Evolutionary conservation across 2,888 invertebrate genomes (phyloP).

Genomic region (Leucania comma): DNA sequence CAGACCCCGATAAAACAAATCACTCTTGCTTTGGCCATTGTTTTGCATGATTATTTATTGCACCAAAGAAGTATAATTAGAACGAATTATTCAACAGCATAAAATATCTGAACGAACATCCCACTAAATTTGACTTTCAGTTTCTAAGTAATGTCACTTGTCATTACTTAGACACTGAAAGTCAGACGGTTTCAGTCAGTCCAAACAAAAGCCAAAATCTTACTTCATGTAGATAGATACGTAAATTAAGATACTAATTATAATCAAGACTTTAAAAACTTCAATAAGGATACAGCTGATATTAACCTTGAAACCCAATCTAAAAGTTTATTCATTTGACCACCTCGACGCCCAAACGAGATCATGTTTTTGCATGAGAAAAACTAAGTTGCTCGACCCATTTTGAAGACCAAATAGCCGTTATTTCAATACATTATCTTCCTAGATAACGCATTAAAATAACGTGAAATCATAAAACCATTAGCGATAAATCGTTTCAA

Average conservation of each 20-base stretch:
- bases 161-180: constrained; percentile 33
- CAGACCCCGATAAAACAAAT: constrained; percentile 24
- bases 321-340: constrained; percentile 46
- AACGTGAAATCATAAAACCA: constrained; percentile 42
- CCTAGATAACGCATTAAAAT: constrained; percentile 19
- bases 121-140: not conserved
- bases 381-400: constrained; percentile 29
- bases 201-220: constrained; percentile 12
- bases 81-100: constrained; percentile 25
- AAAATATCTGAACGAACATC: constrained; percentile 23
- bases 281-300: constrained; percentile 24
- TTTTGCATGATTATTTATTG: constrained; percentile 11
- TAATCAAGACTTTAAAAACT: constrained; percentile 7
- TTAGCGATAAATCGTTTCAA: constrained; percentile 51
- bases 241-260: constrained; percentile 9
- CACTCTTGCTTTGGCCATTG: constrained; percentile 24
- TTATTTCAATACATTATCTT: no score
- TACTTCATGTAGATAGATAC: not conserved
- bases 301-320: constrained; percentile 55
- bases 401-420: constrained; percentile 20
- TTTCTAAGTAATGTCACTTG: not conserved
- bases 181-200: constrained; percentile 11
- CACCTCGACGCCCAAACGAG: constrained; percentile 42
- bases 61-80: constrained; percentile 37
- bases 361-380: constrained; percentile 41